phyloP scores from a whole-genome alignment of 1,140 invertebrate species.

The Euura saliciscinereae region DNA sequence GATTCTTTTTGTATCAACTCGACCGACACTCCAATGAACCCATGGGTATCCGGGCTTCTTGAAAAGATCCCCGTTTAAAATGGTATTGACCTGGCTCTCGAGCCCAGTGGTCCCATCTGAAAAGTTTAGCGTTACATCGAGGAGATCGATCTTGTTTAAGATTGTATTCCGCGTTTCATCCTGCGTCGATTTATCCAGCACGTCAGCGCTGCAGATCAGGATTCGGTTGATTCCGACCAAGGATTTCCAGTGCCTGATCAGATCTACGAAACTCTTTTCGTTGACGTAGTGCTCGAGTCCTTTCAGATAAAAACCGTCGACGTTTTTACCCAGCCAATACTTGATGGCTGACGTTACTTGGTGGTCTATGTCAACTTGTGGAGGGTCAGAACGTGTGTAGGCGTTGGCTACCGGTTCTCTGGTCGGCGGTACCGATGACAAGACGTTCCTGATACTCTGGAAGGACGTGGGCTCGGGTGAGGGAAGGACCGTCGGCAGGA shows the following conservation, averaged over 20 bases:
- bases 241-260: constrained; percentile 70
- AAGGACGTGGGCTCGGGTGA: constrained; percentile 29
- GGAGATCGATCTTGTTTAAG: constrained; percentile 70
- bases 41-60: constrained; percentile 68
- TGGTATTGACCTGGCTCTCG: constrained; percentile 62
- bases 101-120: constrained; percentile 63
- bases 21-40: constrained; percentile 79
- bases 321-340: constrained; percentile 70
- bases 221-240: constrained; percentile 66
- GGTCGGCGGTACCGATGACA: constrained; percentile 22
- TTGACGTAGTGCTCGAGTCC: constrained; percentile 61
- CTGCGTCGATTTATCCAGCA: constrained; percentile 58
- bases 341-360: constrained; percentile 63
- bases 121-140: constrained; percentile 72
- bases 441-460: constrained; percentile 31
- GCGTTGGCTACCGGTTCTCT: constrained; percentile 14
- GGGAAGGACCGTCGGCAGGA: constrained; percentile 12
- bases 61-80: constrained; percentile 66
- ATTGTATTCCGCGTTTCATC: constrained; percentile 56
- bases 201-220: constrained; percentile 69
- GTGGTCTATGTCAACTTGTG: constrained; percentile 32
- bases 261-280: constrained; percentile 53
- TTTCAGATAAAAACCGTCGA: constrained; percentile 84
- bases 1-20: constrained; percentile 64
- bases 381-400: constrained; percentile 15